These are phyloP conservation scores for Tapirus terrestris DNA, from an alignment of 2,113 vertebrate species.

Conservation along the genomic window DNA sequence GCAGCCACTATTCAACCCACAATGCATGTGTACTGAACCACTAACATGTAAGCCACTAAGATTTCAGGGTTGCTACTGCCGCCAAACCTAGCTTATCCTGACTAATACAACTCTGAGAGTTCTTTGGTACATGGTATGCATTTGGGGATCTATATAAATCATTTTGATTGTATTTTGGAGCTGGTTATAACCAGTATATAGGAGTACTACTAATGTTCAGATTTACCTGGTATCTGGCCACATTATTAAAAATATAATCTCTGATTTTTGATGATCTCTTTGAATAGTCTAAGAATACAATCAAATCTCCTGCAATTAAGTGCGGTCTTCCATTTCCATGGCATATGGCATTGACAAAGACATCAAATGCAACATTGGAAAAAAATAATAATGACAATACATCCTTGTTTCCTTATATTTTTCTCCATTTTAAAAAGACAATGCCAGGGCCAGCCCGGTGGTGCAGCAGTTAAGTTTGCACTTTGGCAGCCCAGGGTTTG, in stretches of 20 bases:
- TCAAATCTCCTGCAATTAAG: background rate
- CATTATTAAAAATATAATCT: background rate
- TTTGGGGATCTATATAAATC: background rate
- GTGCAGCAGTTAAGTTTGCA: too few relatives aligned
- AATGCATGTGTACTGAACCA: background rate
- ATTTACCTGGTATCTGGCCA: background rate
- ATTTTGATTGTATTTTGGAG: background rate
- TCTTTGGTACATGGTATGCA: background rate
- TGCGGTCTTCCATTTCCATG: background rate
- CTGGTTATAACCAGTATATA: background rate
- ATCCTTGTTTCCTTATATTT: background rate
- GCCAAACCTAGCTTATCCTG: background rate
- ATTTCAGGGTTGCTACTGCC: background rate
- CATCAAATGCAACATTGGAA: background rate
- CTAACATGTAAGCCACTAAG: background rate
- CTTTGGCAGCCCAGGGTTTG: too few relatives aligned
- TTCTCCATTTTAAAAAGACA: conserved; percentile 4
- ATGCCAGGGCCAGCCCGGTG: too few relatives aligned
- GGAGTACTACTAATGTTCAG: background rate
- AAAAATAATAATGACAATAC: background rate
- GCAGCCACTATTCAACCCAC: background rate
- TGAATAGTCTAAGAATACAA: background rate
- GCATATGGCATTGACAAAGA: background rate
- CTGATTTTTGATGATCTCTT: background rate
- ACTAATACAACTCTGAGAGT: conserved; percentile 5